Evolutionary conservation across 1,140 invertebrate species (phyloP), one percentile per base, ranked within the genome.

Genomic region (Zeugodacus cucurbitae): DNA sequence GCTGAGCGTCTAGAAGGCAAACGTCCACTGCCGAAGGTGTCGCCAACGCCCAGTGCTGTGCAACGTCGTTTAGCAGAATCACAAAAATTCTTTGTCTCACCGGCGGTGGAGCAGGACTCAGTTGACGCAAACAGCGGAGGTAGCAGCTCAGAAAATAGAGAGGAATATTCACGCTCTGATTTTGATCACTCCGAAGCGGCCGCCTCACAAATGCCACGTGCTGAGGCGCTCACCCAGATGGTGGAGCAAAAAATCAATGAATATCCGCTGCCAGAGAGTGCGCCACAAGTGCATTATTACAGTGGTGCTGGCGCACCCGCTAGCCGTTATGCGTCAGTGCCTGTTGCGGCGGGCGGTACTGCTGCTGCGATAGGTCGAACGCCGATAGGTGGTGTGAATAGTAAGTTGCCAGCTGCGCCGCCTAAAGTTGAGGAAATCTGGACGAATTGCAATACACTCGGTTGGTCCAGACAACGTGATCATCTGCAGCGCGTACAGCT

Each of bases 381-480:
- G 7, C 34, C 88, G 37, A 32, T 74, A 20, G 87, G 41, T 34
- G 34, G 32, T 22, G 48, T 34, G 41, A 32, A 17, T 37, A 62
- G 54, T 14, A 67, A 59, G 29, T 14, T 41, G 2, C 7, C 82
- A 64, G 11, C 54, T 20, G 26, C 48, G 22, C 48, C 59, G 32
- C 57, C 44, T 14, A 37, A 54, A 57, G n/a, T 59, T 34, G 92
- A 93, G 20, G 89, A 93, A 87, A 90, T 92, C 41, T 93, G 93
- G 93, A 93, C 94, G n/a, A 95, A 96, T 44, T 97, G 97, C 91
- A 97, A 97, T 90, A 97, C 97, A 0, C 94, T 97, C 22, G 97
- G 97, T n/a, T 97, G 97, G 97, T 95, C 96, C 0, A 95, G 96
- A 90, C 97, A 97, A 91, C 95, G 96, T 87, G 97, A 97, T 91